Evolutionary conservation across 2,888 invertebrate species (phyloP), one percentile per base, ranked within the genome.

Genomic region (Pinctada fucata): DNA sequence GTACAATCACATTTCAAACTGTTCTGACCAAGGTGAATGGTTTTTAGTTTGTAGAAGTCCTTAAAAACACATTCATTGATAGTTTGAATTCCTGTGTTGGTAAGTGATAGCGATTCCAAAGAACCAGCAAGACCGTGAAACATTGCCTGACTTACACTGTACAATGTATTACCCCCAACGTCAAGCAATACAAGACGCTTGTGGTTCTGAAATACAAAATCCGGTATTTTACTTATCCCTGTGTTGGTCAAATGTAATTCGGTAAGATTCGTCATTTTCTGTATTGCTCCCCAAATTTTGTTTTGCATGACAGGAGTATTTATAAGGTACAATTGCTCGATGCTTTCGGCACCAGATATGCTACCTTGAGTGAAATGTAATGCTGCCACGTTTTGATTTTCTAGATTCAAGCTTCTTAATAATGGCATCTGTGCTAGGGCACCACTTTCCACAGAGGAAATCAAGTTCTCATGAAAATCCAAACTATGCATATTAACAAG

Each of bases 1-100:
- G 95, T 95, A 90, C 97, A 97, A 91, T 97, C 96, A 89, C 97
- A 97, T 76, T 95, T 94, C 87, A 97, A 93, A 5, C 96, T 96
- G 92, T 97, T 97, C 69, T 94, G 95, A 48, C 95, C 95, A 86
- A 97, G 94, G 89, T 97, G 70, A 8, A 90, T 72, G 0, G 73
- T 48, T 2, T 79, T 72, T 2, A 88, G 77, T n/a, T 69, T 74
- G n/a, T 67, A 80, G 68, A 86, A 88, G 52, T 84, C 79, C 67
- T 85, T 69, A 73, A 90, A 88, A 10, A 85, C 82, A 82, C 90
- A 91, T 49, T 84, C 76, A 67, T 84, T 83, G 2, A 91, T 82
- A 16, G 83, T 81, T 45, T 58, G 67, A 8, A 91, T 84, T 5
- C 76, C 63, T 75, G 90, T 91, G 2, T 49, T 66, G 5, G 76